Base-by-base conservation (phyloP, 2,888 invertebrate genomes). In the Orchesella flavescens region DNA sequence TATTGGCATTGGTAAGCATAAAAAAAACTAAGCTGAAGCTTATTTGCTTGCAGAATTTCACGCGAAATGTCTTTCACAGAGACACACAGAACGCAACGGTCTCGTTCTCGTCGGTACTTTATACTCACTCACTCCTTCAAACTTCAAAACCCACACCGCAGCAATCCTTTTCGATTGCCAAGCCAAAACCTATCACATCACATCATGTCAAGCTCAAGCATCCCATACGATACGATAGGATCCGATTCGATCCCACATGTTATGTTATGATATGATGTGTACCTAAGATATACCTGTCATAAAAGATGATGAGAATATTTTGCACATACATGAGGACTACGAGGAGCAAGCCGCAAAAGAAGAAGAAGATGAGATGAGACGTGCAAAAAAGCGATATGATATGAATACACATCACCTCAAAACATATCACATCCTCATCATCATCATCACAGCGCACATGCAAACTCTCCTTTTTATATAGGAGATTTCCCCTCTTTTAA, bases 251-350 rank as follows among this genome's bases (percentile, higher is more conserved):
- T n/a, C n/a, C n/a, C n/a, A n/a, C n/a, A n/a, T n/a, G n/a, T n/a
- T n/a, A n/a, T n/a, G n/a, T n/a, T n/a, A n/a, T n/a, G n/a, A n/a
- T n/a, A n/a, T n/a, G n/a, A n/a, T n/a, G n/a, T n/a, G n/a, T n/a
- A 34, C 34, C 34, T 34, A 34, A 34, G 43, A 55, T 23, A 65
- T 68, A 72, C 71, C 71, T 78, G 78, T 78, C 78, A 79, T 79
- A 79, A 79, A 79, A 79, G 61, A 72, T 79, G 72, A 79, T 79
- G 79, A 65, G 55, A 72, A 79, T 65, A 79, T 78, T 79, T 43
- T 72, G 63, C 65, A 78, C 78, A 78, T 78, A 21, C n/a, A n/a
- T n/a, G n/a, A n/a, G n/a, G n/a, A n/a, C n/a, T n/a, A 76, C 21
- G 63, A 77, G 59, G 46, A 63, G 71, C 44, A 77, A 77, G 61